A percentile compares a stretch with the other conserved stretches of the same genome.
These are phyloP conservation scores for Eremobia ochroleuca DNA, from an alignment of 2,888 invertebrate genomes.

Conservation along the genomic window DNA sequence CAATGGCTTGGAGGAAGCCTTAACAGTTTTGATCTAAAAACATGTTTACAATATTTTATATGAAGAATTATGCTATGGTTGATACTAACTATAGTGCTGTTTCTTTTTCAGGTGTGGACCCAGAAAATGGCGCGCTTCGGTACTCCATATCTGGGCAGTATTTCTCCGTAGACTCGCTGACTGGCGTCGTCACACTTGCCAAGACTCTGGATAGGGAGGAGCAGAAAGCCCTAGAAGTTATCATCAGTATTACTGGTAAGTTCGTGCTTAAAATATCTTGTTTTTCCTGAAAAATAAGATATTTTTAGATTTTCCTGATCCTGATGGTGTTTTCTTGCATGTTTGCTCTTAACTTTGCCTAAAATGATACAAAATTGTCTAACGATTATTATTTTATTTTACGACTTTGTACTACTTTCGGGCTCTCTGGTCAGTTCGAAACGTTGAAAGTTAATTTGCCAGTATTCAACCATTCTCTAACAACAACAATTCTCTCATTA, in stretches of 20 bases:
- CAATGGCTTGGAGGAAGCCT: no score
- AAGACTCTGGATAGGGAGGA: constrained; percentile 94
- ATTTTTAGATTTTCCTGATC: no score
- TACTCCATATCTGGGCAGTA: constrained; percentile 96
- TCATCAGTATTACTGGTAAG: constrained; percentile 95
- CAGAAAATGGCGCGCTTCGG: constrained; percentile 93
- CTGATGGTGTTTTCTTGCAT: no score
- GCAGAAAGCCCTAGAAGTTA: constrained; percentile 93
- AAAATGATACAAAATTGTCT: neutral
- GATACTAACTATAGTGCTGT: neutral
- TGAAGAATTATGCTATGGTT: no score
- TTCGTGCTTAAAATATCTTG: neutral
- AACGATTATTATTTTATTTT: neutral
- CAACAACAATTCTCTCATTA: constrained; percentile 33
- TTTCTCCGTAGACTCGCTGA: constrained; percentile 94
- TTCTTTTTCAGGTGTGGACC: constrained; percentile 92
- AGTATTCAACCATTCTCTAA: constrained; percentile 17
- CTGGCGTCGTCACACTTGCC: constrained; percentile 94
- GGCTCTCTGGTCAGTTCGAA: neutral
- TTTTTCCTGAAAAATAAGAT: no score
- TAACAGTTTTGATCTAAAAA: neutral
- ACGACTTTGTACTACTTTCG: neutral
- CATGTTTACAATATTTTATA: neutral
- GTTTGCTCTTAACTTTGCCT: neutral
- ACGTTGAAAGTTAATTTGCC: constrained; percentile 14